Percentiles rank a stretch among this genome's conserved stretches.
Conservation (phyloP, 2,113 vertebrate species). For the Vanacampus margaritifer region DNA sequence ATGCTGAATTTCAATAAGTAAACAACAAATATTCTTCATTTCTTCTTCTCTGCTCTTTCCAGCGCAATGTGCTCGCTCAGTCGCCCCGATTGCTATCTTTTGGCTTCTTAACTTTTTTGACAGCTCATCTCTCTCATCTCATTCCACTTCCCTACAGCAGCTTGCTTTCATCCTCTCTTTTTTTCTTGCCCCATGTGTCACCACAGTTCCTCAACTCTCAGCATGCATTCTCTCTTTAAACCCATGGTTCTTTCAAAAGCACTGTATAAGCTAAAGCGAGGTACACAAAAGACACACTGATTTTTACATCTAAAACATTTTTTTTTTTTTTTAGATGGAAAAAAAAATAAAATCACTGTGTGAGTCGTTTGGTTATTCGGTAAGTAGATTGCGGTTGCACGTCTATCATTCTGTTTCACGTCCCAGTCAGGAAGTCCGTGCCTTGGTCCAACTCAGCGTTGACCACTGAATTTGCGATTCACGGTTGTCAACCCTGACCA, state of each 20-base stretch:
- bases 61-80: slow-evolving; percentile 43
- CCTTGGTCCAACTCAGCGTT: too few relatives aligned
- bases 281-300: too few relatives aligned
- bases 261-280: not conserved
- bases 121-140: slow-evolving; percentile 43
- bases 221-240: slow-evolving; percentile 8
- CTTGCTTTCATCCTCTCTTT: slow-evolving; percentile 34
- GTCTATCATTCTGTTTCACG: too few relatives aligned
- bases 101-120: slow-evolving; percentile 49
- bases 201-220: slow-evolving; percentile 24
- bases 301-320: too few relatives aligned
- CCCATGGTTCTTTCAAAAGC: slow-evolving; percentile 8
- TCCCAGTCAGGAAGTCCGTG: too few relatives aligned
- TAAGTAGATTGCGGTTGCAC: too few relatives aligned
- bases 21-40: slow-evolving; percentile 58
- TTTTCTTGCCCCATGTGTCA: slow-evolving; percentile 27
- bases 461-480: too few relatives aligned
- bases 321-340: too few relatives aligned
- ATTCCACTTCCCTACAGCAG: slow-evolving; percentile 35
- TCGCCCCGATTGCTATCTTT: slow-evolving; percentile 59
- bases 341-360: too few relatives aligned
- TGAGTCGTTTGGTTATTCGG: too few relatives aligned
- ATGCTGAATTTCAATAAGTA: slow-evolving; percentile 62
- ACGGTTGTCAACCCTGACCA: too few relatives aligned
- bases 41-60: slow-evolving; percentile 45